Conservation (phyloP, 2,113 vertebrate genomes). For the Cyanocitta stelleri region DNA sequence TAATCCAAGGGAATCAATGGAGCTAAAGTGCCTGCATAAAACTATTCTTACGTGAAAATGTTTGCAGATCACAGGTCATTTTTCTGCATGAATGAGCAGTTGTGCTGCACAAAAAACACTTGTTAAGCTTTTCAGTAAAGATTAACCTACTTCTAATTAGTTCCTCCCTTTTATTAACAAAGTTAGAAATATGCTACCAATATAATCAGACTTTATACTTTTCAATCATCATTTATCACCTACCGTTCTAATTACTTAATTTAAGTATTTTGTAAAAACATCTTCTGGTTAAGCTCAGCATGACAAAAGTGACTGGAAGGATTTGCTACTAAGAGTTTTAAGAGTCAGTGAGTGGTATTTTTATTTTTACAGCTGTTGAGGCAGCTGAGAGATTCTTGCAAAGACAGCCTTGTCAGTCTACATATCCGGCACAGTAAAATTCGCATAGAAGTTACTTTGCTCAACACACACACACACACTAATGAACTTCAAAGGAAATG, state of each 20-base stretch:
- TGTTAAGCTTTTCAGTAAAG: not conserved
- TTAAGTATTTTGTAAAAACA: not conserved
- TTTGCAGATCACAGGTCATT: not conserved
- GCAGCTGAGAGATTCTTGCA: not conserved
- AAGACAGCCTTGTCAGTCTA: not conserved
- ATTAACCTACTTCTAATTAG: not conserved
- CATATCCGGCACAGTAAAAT: not conserved
- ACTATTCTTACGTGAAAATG: not conserved
- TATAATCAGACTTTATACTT: not conserved
- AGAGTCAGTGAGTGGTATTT: not conserved
- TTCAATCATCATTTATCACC: not conserved
- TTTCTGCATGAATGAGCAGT: not conserved
- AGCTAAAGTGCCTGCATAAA: not conserved
- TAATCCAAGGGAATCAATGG: not conserved
- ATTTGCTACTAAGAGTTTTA: not conserved
- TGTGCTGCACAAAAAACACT: not conserved
- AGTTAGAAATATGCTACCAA: not conserved
- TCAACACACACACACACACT: not conserved
- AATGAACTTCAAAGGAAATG: not conserved
- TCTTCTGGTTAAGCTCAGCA: not conserved
- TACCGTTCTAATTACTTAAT: not conserved
- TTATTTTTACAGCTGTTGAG: conserved; percentile 54
- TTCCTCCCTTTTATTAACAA: not conserved
- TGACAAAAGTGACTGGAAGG: not conserved
- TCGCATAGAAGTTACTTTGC: not conserved